Percentiles rank a stretch among this genome's conserved stretches.
phyloP scores from a whole-genome alignment of 2,113 vertebrate species.

The Uropsilus gracilis region DNA sequence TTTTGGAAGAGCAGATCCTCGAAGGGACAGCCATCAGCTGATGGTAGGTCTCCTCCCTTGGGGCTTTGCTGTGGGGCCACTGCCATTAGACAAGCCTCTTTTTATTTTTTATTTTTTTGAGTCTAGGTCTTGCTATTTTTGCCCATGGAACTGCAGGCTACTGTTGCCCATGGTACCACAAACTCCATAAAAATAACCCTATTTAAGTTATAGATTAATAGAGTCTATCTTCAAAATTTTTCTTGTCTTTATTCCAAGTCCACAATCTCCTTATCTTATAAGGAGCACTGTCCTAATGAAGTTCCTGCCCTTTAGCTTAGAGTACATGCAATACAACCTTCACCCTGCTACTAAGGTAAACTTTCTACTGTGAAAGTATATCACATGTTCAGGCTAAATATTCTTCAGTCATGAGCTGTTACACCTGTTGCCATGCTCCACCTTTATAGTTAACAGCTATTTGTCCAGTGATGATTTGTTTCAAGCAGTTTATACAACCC shows the following conservation, averaged over 20 bases:
- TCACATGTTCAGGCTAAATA: background rate
- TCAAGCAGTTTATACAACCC: background rate
- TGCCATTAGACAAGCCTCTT: no score
- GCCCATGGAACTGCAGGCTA: no score
- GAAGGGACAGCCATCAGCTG: no score
- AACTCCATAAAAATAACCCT: background rate
- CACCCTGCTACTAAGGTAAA: background rate
- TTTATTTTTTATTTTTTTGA: no score
- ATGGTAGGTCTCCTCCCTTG: no score
- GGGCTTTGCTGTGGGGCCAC: no score
- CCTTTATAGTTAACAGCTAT: background rate
- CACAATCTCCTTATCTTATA: background rate
- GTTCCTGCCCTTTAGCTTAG: background rate
- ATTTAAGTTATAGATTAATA: conserved; percentile 8
- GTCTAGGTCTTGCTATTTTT: no score
- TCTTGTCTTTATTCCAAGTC: background rate
- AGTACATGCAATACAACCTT: background rate
- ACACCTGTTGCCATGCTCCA: background rate
- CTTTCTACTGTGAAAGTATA: background rate
- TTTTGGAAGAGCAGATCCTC: no score
- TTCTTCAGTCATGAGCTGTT: no score
- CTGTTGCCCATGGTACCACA: no score
- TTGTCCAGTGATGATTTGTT: background rate
- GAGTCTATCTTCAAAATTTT: background rate
- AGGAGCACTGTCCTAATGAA: background rate